Percentiles rank a stretch among this genome's conserved stretches.
These are phyloP conservation scores for Portunus trituberculatus DNA, from an alignment of 1,140 invertebrate species.

Conservation along the genomic window DNA sequence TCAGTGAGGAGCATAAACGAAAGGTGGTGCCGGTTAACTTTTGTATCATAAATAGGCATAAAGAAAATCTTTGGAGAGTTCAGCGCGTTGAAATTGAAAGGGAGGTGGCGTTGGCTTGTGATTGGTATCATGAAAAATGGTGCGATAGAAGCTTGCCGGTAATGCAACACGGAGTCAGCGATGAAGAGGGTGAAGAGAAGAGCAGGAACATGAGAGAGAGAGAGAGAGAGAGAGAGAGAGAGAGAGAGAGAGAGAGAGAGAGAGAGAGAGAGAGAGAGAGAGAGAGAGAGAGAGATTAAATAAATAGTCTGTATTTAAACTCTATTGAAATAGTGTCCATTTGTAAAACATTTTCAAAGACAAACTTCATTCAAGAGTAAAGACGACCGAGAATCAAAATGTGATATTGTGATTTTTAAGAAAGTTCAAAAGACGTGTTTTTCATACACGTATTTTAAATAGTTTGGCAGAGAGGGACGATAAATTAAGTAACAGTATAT, in stretches of 20 bases:
- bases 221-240: not conserved
- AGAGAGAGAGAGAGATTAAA: not conserved
- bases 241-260: no score
- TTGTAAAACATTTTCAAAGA: not conserved
- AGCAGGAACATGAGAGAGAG: not conserved
- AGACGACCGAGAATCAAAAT: no score
- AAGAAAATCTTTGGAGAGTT: no score
- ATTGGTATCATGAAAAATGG: not conserved
- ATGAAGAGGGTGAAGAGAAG: not conserved
- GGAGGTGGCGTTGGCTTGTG: not conserved
- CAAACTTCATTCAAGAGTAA: not conserved
- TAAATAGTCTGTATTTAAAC: not conserved
- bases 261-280: no score
- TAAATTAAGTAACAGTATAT: no score
- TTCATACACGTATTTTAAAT: no score
- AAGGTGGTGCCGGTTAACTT: not conserved
- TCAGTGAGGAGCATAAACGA: not conserved
- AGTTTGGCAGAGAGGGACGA: no score
- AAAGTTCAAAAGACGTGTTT: no score
- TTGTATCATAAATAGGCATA: not conserved
- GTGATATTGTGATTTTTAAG: no score
- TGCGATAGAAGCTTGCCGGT: not conserved
- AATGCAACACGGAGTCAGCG: not conserved
- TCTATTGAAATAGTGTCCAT: not conserved
- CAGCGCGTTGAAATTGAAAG: no score